Evolutionary conservation across 2,113 vertebrate genomes (phyloP), one percentile per base, ranked within the genome.

Genomic region (Dasyurus viverrinus): DNA sequence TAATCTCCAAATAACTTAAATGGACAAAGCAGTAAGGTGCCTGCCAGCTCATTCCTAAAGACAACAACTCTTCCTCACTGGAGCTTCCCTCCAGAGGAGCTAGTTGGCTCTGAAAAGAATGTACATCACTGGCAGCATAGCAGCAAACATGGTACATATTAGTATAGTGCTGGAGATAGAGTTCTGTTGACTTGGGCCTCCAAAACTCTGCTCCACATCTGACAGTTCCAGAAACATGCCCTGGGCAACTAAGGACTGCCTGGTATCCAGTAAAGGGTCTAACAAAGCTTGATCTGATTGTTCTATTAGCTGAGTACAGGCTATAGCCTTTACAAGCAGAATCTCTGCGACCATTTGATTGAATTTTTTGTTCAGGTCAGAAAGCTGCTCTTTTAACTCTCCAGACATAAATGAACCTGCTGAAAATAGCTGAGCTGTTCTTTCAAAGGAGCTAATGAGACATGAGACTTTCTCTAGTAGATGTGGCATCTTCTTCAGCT

Each of bases 41-140:
- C 24, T 26, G 89, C 22, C n/a, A 26, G 46, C 10, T 90, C 89
- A 52, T 30, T 16, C 47, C 42, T 60, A 90, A 68, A 89, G 60
- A 30, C 54, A 90, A 68, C 30, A 54, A 11, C 57, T 68, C 2
- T 42, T 27, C 26, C 26, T 46, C n/a, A 27, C 48, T n/a, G 8
- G 25, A 48, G 76, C 93, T 93, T 93, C 90, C 47, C 90, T 94
- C 53, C 53, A 90, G 68, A 92, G 90, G 10, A 54, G 94, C 97
- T 98, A 99, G 96, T 98, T 99, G 53, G 99, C 98, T 97, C 98
- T 99, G 48, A 99, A 98, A 52, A 99, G 97, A 94, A 99, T 8
- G 95, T 99, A 99, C n/a, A 99, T 98, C 0, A 99, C 97, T 16
- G 99, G 99, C 19, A 99, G 90, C 0, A 98, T 98, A 96, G 99